Conservation (phyloP, 2,797 vertebrate species). For the Cossypha polioptera region DNA sequence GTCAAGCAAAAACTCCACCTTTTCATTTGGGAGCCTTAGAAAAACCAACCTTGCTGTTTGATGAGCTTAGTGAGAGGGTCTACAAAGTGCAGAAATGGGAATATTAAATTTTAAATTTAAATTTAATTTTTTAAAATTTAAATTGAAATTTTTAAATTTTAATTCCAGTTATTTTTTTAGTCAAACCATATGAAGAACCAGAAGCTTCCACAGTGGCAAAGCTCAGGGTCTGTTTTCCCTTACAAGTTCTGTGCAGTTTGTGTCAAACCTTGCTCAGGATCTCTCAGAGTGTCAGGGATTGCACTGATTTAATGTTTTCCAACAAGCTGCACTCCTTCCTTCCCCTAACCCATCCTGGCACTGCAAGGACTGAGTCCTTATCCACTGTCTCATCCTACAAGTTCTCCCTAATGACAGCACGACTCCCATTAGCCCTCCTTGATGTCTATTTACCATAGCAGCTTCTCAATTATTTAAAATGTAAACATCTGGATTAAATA, state of each 20-base stretch:
- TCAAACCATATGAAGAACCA: neutral
- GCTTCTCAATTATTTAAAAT: constrained; percentile 67
- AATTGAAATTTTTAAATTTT: too few species aligned
- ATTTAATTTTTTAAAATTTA: too few species aligned
- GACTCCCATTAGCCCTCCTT: constrained; percentile 59
- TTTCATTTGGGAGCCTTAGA: neutral
- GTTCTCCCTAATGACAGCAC: constrained; percentile 1
- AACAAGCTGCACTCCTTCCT: neutral
- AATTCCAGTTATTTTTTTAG: neutral
- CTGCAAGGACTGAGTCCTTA: neutral
- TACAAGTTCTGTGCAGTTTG: neutral
- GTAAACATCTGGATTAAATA: constrained; percentile 68
- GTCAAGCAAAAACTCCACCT: neutral
- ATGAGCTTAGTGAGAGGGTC: neutral
- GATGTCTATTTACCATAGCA: constrained; percentile 56
- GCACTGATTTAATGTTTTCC: neutral
- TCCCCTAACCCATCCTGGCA: constrained; percentile 20
- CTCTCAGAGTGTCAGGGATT: neutral
- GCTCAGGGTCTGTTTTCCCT: neutral
- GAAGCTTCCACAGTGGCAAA: accelerated
- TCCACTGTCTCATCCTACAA: neutral
- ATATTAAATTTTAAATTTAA: neutral
- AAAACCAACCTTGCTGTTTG: neutral
- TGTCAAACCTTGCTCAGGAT: neutral
- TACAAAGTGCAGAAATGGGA: neutral